These are phyloP conservation scores for Rhyzopertha dominica DNA, from an alignment of 1,140 invertebrate genomes.

Conservation along the genomic window DNA sequence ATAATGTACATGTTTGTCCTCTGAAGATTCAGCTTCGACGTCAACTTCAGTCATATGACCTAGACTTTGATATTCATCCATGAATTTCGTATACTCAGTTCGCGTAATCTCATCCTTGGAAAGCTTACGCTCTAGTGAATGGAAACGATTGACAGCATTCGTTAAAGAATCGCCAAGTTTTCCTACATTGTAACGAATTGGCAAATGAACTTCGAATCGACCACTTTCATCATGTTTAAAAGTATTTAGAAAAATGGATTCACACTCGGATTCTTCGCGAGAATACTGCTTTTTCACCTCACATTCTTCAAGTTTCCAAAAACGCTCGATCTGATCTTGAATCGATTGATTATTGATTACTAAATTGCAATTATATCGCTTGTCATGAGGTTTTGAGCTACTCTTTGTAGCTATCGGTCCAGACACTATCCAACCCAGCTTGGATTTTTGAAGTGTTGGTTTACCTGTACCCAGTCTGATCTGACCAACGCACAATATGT, in stretches of 20 bases:
- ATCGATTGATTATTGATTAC: not conserved
- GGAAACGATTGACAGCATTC: constrained; percentile 9
- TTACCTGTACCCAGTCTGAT: too few relatives aligned
- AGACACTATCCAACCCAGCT: too few relatives aligned
- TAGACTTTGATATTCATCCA: constrained; percentile 10
- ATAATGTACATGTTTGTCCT: constrained; percentile 30
- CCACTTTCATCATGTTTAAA: constrained; percentile 1
- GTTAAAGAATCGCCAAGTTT: constrained; percentile 5
- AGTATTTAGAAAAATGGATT: constrained; percentile 8
- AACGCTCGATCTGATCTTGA: constrained; percentile 6
- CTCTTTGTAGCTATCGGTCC: too few relatives aligned
- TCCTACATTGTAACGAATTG: not conserved
- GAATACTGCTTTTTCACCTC: not conserved
- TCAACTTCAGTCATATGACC: constrained; percentile 13
- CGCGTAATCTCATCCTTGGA: not conserved
- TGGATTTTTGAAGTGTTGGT: too few relatives aligned
- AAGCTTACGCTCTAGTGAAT: constrained; percentile 8
- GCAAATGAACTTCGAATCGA: constrained; percentile 11
- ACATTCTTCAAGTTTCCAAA: constrained; percentile 11
- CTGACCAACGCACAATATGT: too few relatives aligned
- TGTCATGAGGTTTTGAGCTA: too few relatives aligned
- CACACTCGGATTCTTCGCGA: constrained; percentile 8
- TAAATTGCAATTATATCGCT: constrained; percentile 11
- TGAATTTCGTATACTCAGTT: constrained; percentile 8
- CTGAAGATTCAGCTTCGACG: not conserved